Conservation (phyloP, 2,113 vertebrate genomes). For the Malaclemys terrapin region DNA sequence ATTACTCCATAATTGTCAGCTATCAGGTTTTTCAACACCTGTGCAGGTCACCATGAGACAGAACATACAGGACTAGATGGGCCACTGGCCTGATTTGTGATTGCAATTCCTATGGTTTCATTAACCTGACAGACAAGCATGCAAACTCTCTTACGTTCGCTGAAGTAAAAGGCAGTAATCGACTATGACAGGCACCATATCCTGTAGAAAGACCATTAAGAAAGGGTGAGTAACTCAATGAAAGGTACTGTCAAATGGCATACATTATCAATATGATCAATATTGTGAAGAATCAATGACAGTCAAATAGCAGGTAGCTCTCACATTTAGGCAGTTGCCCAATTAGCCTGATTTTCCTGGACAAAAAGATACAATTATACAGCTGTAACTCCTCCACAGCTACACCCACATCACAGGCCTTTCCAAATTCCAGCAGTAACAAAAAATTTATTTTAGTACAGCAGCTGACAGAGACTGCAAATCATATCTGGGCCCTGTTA, state of each 20-base stretch:
- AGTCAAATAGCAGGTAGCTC: not conserved
- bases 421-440: not conserved
- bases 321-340: not conserved
- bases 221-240: not conserved
- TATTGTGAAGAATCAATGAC: not conserved
- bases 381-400: not conserved
- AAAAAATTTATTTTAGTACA: not conserved
- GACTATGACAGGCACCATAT: conserved; percentile 91
- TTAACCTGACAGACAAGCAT: not conserved
- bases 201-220: conserved; percentile 78
- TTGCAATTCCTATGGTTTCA: not conserved
- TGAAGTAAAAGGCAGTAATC: conserved; percentile 96
- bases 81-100: not conserved
- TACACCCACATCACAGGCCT: not conserved
- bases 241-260: not conserved
- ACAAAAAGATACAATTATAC: not conserved
- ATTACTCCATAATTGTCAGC: not conserved
- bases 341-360: not conserved
- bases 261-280: not conserved
- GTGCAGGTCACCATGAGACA: not conserved
- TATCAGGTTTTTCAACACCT: not conserved
- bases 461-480: too few species aligned
- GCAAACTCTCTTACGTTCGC: conserved; percentile 84
- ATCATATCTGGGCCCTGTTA: not conserved
- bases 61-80: not conserved